A percentile compares a stretch with the other conserved stretches of the same genome.
Evolutionary conservation across 2,797 vertebrate species (phyloP).

Genomic region (Bradypus variegatus): DNA sequence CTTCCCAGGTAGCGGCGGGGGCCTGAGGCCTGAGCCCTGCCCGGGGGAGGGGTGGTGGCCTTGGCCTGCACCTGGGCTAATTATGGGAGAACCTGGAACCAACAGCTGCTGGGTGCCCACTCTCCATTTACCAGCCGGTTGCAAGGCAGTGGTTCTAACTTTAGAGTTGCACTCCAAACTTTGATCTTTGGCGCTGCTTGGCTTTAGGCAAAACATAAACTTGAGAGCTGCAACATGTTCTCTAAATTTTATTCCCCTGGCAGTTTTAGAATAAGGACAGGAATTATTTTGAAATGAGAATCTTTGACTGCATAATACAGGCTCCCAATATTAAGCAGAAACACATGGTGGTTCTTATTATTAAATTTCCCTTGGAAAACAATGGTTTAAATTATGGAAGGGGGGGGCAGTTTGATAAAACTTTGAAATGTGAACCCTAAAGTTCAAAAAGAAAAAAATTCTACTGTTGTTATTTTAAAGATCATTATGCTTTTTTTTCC

Average conservation of each 20-base stretch:
- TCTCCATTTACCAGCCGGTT: background rate
- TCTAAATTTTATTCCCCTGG: slow-evolving; percentile 68
- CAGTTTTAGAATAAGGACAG: slow-evolving; percentile 64
- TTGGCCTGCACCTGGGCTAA: background rate
- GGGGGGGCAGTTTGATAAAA: slow-evolving; percentile 57
- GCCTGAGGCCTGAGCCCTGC: background rate
- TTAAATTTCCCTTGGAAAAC: slow-evolving; percentile 70
- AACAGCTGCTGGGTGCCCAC: slow-evolving; percentile 35
- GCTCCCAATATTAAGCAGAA: slow-evolving; percentile 70
- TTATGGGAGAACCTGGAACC: slow-evolving; percentile 1
- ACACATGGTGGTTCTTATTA: slow-evolving; percentile 66
- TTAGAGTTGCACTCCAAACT: slow-evolving; percentile 60
- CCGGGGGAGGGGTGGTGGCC: background rate
- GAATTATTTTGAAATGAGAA: slow-evolving; percentile 72
- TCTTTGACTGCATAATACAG: slow-evolving; percentile 58
- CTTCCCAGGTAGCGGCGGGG: background rate
- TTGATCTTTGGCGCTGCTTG: slow-evolving; percentile 61
- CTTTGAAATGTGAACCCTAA: slow-evolving; percentile 62
- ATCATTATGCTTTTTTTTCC: slow-evolving; percentile 7
- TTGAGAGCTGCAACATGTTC: slow-evolving; percentile 67
- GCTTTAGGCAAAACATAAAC: slow-evolving; percentile 68
- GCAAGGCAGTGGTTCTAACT: slow-evolving; percentile 56
- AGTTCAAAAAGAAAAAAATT: slow-evolving; percentile 51
- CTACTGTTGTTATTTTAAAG: background rate
- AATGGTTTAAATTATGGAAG: slow-evolving; percentile 64